Percentiles rank a stretch among this genome's conserved stretches.
phyloP scores from a whole-genome alignment of 1,140 invertebrate species.

The Hypothenemus hampei region DNA sequence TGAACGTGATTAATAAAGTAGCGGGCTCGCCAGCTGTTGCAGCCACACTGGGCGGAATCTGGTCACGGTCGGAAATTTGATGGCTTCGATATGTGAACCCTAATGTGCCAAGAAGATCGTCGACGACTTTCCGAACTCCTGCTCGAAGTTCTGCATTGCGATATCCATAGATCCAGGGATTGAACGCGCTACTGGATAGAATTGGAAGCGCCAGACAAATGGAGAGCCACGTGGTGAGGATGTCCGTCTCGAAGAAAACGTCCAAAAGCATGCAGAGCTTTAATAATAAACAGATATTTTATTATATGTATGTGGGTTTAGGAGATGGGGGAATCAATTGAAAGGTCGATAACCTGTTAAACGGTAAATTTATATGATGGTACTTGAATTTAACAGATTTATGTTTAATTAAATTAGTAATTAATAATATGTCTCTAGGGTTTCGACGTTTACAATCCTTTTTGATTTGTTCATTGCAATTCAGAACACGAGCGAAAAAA shows the following conservation, averaged over 20 bases:
- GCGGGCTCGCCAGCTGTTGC: slow-evolving; percentile 39
- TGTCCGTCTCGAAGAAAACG: slow-evolving; percentile 49
- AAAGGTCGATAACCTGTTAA: too few relatives aligned
- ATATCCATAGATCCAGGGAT: slow-evolving; percentile 67
- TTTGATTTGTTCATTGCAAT: too few relatives aligned
- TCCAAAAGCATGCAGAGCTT: slow-evolving; percentile 57
- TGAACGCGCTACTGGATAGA: slow-evolving; percentile 56
- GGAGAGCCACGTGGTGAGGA: slow-evolving; percentile 51
- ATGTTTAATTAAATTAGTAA: too few relatives aligned
- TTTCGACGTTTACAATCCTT: too few relatives aligned
- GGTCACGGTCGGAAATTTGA: slow-evolving; percentile 31
- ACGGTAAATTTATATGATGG: too few relatives aligned
- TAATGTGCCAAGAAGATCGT: slow-evolving; percentile 47
- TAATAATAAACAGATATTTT: slow-evolving; percentile 31
- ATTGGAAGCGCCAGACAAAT: slow-evolving; percentile 57
- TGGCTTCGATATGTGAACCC: slow-evolving; percentile 45
- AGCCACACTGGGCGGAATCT: slow-evolving; percentile 37
- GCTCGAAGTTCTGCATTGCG: slow-evolving; percentile 59
- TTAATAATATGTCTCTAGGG: too few relatives aligned
- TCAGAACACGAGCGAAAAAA: too few relatives aligned
- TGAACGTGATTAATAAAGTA: slow-evolving; percentile 41
- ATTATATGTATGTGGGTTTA: too few relatives aligned
- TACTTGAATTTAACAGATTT: too few relatives aligned
- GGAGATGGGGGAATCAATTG: too few relatives aligned
- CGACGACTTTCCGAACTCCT: slow-evolving; percentile 55